Evolutionary conservation across 2,888 invertebrate genomes (phyloP).

Genomic region (Chalcosyrphus nemorum): DNA sequence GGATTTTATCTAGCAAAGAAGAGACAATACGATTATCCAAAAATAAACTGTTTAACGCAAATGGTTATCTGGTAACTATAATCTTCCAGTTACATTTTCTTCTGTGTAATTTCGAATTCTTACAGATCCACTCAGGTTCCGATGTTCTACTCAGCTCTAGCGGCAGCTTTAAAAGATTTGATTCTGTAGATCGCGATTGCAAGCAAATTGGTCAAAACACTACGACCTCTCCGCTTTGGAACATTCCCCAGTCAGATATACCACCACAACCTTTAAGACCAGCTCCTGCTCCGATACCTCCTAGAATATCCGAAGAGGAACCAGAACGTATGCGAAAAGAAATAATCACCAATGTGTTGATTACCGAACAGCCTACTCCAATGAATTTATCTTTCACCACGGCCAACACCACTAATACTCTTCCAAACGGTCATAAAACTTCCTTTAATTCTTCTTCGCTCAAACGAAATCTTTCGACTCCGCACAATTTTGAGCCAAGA

Average conservation of each 20-base stretch:
- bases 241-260: constrained; percentile 82
- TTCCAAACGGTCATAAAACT: constrained; percentile 49
- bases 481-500: constrained; percentile 75
- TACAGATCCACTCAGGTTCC: constrained; percentile 86
- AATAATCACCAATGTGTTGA: constrained; percentile 51
- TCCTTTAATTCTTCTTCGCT: constrained; percentile 15
- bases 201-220: constrained; percentile 82
- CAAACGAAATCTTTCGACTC: constrained; percentile 76
- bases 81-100: not conserved
- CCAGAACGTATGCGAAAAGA: constrained; percentile 76
- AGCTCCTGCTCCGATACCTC: constrained; percentile 82
- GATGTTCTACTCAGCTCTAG: constrained; percentile 85
- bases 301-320: constrained; percentile 76
- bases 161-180: constrained; percentile 86
- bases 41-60: constrained; percentile 84
- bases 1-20: constrained; percentile 81
- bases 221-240: constrained; percentile 80
- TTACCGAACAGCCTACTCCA: constrained; percentile 35
- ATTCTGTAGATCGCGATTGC: constrained; percentile 85
- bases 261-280: constrained; percentile 87
- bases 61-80: constrained; percentile 86
- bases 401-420: constrained; percentile 7
- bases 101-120: constrained; percentile 26
- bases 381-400: constrained; percentile 56
- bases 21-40: constrained; percentile 82